phyloP scores from a whole-genome alignment of 2,113 vertebrate species.

The Corapipo altera region DNA sequence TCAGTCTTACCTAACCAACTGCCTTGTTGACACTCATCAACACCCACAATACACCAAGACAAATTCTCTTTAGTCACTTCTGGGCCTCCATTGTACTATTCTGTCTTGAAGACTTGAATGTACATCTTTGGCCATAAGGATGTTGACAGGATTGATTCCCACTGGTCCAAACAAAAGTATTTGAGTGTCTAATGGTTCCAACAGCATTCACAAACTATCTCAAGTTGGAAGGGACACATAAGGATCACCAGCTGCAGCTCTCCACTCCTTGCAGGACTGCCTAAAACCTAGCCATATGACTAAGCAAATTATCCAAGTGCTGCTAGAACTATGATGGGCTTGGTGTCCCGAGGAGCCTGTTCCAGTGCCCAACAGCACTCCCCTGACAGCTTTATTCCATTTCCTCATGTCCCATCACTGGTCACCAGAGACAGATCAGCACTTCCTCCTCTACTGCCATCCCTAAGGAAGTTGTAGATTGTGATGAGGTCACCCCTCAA shows the following conservation, averaged over 20 bases:
- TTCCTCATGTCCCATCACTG: rapidly evolving
- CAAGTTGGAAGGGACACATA: not conserved
- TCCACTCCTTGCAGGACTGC: not conserved
- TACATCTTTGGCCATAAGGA: not conserved
- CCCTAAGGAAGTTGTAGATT: not conserved
- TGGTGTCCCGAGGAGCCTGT: not conserved
- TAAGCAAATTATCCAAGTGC: not conserved
- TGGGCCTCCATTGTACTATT: not conserved
- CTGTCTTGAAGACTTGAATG: not conserved
- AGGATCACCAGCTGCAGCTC: not conserved
- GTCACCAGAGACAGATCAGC: not conserved
- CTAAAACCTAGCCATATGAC: not conserved
- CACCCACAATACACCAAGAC: not conserved
- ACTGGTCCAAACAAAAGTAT: not conserved
- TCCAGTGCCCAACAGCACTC: not conserved
- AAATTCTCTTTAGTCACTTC: not conserved
- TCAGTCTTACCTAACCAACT: not conserved
- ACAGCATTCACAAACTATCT: not conserved
- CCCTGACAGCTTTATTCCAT: not conserved
- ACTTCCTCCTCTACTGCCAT: not conserved
- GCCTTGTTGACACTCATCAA: not conserved
- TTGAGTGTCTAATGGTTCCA: not conserved
- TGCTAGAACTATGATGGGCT: not conserved
- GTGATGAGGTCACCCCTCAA: rapidly evolving
- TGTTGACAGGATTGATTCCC: not conserved